phyloP scores from a whole-genome alignment of 2,888 invertebrate genomes.

The Cataglyphis rosenhaueri region DNA sequence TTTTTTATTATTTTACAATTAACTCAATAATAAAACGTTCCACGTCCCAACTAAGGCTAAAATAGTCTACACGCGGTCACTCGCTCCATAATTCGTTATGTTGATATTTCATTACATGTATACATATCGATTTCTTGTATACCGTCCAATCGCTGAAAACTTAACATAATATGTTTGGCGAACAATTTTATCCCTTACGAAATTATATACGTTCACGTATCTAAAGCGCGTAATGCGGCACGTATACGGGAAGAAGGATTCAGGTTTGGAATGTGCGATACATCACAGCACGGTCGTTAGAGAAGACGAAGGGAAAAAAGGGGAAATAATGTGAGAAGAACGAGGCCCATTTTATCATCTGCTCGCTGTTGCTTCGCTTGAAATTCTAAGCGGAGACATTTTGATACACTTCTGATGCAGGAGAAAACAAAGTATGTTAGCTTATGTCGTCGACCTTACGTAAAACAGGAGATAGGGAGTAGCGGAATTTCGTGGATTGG shows the following conservation, averaged over 20 bases:
- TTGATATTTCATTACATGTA: constrained; percentile 36
- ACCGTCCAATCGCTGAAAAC: constrained; percentile 27
- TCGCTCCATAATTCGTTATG: constrained; percentile 47
- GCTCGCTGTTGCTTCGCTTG: background rate
- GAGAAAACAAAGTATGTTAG: constrained; percentile 14
- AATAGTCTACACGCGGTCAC: constrained; percentile 64
- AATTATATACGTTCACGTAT: constrained; percentile 62
- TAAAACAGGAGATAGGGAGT: constrained; percentile 96
- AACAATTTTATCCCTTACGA: constrained; percentile 64
- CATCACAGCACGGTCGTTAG: constrained; percentile 62
- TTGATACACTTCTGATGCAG: constrained; percentile 23
- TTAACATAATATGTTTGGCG: constrained; percentile 56
- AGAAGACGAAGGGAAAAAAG: background rate
- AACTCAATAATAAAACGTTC: constrained; percentile 69
- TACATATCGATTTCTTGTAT: constrained; percentile 12
- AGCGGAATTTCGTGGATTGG: constrained; percentile 91
- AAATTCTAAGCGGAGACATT: constrained; percentile 22
- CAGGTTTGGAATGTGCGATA: constrained; percentile 71
- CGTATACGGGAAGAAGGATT: constrained; percentile 64
- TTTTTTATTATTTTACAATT: constrained; percentile 71
- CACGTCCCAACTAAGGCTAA: constrained; percentile 66
- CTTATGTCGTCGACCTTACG: constrained; percentile 86
- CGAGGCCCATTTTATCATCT: constrained; percentile 55
- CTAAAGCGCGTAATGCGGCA: constrained; percentile 60
- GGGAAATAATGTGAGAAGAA: constrained; percentile 35